A percentile compares a stretch with the other conserved stretches of the same genome.
phyloP scores from a whole-genome alignment of 2,888 invertebrate species.

The Biston stratarius region DNA sequence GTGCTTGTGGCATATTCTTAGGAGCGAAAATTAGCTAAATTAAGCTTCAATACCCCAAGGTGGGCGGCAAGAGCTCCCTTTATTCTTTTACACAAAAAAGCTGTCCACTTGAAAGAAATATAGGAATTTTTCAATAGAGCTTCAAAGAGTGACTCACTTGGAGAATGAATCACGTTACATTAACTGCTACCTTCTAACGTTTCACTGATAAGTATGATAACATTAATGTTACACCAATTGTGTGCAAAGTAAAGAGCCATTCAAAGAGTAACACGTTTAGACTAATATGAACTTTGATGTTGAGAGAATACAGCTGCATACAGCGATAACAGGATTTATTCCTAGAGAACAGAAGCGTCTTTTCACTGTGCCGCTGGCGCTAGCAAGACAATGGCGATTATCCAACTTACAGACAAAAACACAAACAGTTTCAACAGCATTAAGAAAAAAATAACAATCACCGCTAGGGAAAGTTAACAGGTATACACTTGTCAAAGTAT shows the following conservation, averaged over 20 bases:
- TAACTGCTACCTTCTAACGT: slow-evolving; percentile 71
- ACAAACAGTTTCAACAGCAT: slow-evolving; percentile 68
- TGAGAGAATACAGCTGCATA: slow-evolving; percentile 14
- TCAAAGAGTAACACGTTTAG: slow-evolving; percentile 20
- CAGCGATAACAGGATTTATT: slow-evolving; percentile 11
- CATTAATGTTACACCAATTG: slow-evolving; percentile 61
- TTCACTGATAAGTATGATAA: slow-evolving; percentile 68
- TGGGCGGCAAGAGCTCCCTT: slow-evolving; percentile 34
- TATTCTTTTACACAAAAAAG: slow-evolving; percentile 34
- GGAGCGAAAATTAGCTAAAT: slow-evolving; percentile 38
- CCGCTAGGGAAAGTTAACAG: slow-evolving; percentile 75
- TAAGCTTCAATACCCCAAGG: slow-evolving; percentile 29
- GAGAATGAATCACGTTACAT: slow-evolving; percentile 66
- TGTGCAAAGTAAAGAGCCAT: slow-evolving; percentile 53
- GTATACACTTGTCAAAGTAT: slow-evolving; percentile 60
- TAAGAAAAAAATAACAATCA: slow-evolving; percentile 65
- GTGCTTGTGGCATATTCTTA: slow-evolving; percentile 37
- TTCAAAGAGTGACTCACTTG: slow-evolving; percentile 64
- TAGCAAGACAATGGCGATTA: slow-evolving; percentile 72
- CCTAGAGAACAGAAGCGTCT: slow-evolving; percentile 65
- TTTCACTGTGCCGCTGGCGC: slow-evolving; percentile 70
- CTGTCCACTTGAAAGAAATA: slow-evolving; percentile 36
- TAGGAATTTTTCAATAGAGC: slow-evolving; percentile 42
- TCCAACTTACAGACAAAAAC: slow-evolving; percentile 67
- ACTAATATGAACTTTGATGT: slow-evolving; percentile 42